These are phyloP conservation scores for Ascaphus truei DNA, from an alignment of 2,113 vertebrate species.

Conservation along the genomic window DNA sequence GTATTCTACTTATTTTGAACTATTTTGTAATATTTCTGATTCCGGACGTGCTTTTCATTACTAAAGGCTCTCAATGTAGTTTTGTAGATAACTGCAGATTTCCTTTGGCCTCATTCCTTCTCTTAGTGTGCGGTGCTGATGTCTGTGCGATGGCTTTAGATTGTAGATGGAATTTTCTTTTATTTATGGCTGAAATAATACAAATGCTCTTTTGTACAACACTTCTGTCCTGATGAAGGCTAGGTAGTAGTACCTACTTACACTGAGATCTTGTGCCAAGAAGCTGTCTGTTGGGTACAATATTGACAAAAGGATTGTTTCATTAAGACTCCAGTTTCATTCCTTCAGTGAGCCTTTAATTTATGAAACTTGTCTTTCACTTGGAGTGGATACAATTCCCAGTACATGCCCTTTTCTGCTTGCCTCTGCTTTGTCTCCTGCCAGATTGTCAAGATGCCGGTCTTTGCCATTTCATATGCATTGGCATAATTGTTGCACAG, in stretches of 20 bases:
- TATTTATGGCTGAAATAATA: neutral
- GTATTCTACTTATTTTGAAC: too few relatives aligned
- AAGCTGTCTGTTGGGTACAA: neutral
- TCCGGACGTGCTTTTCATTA: too few relatives aligned
- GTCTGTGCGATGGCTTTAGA: neutral
- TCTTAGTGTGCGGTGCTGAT: too few relatives aligned
- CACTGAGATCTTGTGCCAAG: neutral
- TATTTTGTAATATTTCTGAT: too few relatives aligned
- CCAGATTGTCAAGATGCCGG: neutral
- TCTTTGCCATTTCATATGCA: neutral
- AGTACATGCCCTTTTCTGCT: neutral
- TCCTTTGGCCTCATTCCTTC: too few relatives aligned
- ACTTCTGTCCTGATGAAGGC: neutral
- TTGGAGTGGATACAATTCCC: neutral
- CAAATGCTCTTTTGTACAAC: neutral
- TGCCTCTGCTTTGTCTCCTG: neutral
- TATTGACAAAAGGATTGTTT: too few relatives aligned
- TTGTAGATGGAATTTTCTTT: neutral
- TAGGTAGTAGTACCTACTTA: neutral
- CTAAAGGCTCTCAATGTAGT: too few relatives aligned
- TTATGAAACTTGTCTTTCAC: neutral
- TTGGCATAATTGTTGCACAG: neutral
- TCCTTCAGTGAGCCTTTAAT: neutral
- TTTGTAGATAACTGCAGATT: too few relatives aligned
- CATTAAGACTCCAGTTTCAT: too few relatives aligned